These are phyloP conservation scores for Lepisosteus osseus DNA, from an alignment of 2,113 vertebrate species.

Conservation along the genomic window DNA sequence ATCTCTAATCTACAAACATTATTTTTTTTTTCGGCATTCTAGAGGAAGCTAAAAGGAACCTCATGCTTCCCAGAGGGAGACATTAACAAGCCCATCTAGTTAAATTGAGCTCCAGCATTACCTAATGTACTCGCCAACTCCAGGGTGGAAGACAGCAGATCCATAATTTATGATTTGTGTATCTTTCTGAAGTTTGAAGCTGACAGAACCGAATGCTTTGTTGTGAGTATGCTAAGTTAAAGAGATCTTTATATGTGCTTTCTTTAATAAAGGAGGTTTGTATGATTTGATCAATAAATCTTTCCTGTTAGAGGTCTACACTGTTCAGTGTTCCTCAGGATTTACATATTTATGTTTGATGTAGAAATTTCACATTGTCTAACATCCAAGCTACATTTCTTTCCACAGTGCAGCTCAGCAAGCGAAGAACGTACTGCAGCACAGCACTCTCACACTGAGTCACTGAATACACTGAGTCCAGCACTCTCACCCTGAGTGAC, in stretches of 20 bases:
- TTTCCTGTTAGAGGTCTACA: conserved; percentile 11
- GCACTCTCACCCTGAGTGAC: no score
- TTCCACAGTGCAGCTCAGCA: no score
- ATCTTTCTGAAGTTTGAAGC: conserved; percentile 61
- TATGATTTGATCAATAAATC: conserved; percentile 31
- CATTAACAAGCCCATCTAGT: conserved; percentile 81
- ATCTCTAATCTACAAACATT: conserved; percentile 43
- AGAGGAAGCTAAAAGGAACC: conserved; percentile 43
- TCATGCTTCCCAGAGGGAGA: conserved; percentile 63
- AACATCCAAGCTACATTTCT: no score
- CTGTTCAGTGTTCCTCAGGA: neutral
- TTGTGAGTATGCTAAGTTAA: conserved; percentile 44
- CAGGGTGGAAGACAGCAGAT: conserved; percentile 69
- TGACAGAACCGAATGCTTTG: conserved; percentile 47
- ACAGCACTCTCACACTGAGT: no score
- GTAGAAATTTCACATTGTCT: neutral
- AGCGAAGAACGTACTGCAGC: no score
- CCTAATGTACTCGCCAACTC: conserved; percentile 70
- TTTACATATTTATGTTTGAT: neutral
- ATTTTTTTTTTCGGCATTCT: conserved; percentile 30
- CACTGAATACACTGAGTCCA: no score
- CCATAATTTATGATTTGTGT: conserved; percentile 75
- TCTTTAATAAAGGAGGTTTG: conserved; percentile 41
- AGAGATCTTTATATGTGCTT: conserved; percentile 35
- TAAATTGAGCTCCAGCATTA: conserved; percentile 76